These are phyloP conservation scores for Xenopus petersii DNA, from an alignment of 2,797 vertebrate genomes.

Conservation along the genomic window DNA sequence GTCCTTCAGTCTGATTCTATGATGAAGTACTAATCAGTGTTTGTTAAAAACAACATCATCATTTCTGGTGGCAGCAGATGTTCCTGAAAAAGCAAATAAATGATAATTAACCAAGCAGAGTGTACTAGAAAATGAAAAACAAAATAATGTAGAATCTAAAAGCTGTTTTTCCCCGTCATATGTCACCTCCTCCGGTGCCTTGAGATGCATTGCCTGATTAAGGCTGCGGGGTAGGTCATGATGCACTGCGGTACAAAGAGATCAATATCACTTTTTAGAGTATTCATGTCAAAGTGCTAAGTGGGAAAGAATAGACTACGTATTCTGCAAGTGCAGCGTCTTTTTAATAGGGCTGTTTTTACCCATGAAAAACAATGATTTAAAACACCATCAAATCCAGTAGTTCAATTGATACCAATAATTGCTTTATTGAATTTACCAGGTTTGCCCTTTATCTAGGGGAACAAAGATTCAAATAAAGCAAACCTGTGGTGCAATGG, in stretches of 20 bases:
- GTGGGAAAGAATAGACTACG: background rate
- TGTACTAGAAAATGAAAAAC: conserved; percentile 40
- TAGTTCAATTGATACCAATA: no score
- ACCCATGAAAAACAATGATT: no score
- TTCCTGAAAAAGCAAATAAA: conserved; percentile 49
- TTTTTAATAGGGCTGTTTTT: no score
- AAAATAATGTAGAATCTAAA: conserved; percentile 30
- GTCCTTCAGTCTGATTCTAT: conserved; percentile 42
- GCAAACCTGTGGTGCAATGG: no score
- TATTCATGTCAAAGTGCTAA: background rate
- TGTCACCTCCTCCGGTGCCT: conserved; percentile 31
- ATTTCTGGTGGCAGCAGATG: conserved; percentile 47
- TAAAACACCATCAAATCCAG: no score
- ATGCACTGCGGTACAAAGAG: conserved; percentile 15
- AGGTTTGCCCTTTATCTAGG: no score
- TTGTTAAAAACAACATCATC: conserved; percentile 49
- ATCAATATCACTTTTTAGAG: background rate
- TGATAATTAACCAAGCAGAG: conserved; percentile 45
- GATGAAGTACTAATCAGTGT: conserved; percentile 50
- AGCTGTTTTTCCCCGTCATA: conserved; percentile 33
- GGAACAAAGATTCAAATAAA: no score
- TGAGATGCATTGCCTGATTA: conserved; percentile 19
- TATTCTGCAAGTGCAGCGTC: no score
- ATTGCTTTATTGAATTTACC: no score
- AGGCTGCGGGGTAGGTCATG: conserved; percentile 11